These are phyloP conservation scores for Synchiropus splendidus DNA, from an alignment of 2,113 vertebrate species.

Conservation along the genomic window DNA sequence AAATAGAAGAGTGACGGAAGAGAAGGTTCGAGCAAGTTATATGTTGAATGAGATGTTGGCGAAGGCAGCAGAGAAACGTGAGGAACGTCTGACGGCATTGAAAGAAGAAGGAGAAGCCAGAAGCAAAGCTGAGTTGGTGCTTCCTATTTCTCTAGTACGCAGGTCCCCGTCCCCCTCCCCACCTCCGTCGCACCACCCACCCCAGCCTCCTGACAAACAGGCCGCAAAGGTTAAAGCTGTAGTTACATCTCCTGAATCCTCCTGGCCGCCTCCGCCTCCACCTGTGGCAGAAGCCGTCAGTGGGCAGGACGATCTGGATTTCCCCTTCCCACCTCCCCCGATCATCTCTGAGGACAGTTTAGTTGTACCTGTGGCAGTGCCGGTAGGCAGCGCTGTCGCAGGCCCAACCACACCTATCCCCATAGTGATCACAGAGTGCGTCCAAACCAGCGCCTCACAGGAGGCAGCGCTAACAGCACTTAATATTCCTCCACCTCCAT, in stretches of 20 bases:
- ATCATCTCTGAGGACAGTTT: slow-evolving; percentile 24
- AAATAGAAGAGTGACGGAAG: slow-evolving; percentile 19
- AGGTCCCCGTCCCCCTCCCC: slow-evolving; percentile 68
- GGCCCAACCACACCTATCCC: neutral
- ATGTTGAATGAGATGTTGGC: slow-evolving; percentile 36
- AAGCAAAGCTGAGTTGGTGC: slow-evolving; percentile 7
- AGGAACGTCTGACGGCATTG: slow-evolving; percentile 18
- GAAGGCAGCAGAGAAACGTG: slow-evolving; percentile 31
- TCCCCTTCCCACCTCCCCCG: slow-evolving; percentile 51
- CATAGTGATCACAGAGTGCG: slow-evolving; percentile 1
- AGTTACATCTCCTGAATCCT: slow-evolving; percentile 20
- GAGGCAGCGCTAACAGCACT: slow-evolving; percentile 6
- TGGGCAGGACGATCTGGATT: slow-evolving; percentile 65
- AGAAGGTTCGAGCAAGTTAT: slow-evolving; percentile 41
- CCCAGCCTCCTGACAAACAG: slow-evolving; percentile 65
- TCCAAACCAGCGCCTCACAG: slow-evolving; percentile 10
- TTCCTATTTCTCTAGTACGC: slow-evolving; percentile 19
- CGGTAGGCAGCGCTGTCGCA: slow-evolving; percentile 1
- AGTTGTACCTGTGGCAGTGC: slow-evolving; percentile 45
- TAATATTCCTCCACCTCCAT: slow-evolving; percentile 43
- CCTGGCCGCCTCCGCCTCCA: slow-evolving; percentile 74
- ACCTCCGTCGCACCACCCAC: slow-evolving; percentile 66
- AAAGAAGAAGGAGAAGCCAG: slow-evolving; percentile 19
- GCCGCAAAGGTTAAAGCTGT: slow-evolving; percentile 1
- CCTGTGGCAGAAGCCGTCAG: slow-evolving; percentile 47